Evolutionary conservation across 1,140 invertebrate species (phyloP).

Genomic region (Batillaria attramentaria): DNA sequence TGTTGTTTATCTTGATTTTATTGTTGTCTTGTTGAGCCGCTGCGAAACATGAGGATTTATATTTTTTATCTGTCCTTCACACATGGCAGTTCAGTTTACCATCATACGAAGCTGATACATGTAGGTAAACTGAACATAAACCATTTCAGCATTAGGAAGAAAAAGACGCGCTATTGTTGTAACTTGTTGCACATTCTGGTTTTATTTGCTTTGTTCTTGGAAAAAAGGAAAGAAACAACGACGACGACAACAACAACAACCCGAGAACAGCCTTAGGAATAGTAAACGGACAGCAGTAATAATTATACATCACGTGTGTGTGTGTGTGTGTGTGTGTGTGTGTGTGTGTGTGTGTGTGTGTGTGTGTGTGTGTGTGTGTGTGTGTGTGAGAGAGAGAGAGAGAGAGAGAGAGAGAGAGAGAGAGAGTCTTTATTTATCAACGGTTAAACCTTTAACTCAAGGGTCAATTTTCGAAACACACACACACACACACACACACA

Average conservation of each 20-base stretch:
- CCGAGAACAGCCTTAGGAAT: too few species aligned
- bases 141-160: background rate
- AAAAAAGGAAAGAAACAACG: background rate
- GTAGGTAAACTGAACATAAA: background rate
- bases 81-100: too few species aligned
- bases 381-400: background rate
- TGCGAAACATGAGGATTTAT: background rate
- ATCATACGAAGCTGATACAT: too few species aligned
- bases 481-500: too few species aligned
- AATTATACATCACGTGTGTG: background rate
- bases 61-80: background rate
- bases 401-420: too few species aligned
- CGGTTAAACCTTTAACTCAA: too few species aligned
- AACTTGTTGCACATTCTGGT: background rate
- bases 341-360: background rate
- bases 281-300: too few species aligned
- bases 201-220: background rate
- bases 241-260: background rate
- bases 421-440: too few species aligned
- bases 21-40: background rate
- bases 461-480: too few species aligned
- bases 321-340: background rate
- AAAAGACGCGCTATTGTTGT: background rate
- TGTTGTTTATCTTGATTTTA: background rate
- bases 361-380: slow-evolving; percentile 10